Conservation (phyloP, 2,888 invertebrate genomes). For the Drosophila fungiperda region DNA sequence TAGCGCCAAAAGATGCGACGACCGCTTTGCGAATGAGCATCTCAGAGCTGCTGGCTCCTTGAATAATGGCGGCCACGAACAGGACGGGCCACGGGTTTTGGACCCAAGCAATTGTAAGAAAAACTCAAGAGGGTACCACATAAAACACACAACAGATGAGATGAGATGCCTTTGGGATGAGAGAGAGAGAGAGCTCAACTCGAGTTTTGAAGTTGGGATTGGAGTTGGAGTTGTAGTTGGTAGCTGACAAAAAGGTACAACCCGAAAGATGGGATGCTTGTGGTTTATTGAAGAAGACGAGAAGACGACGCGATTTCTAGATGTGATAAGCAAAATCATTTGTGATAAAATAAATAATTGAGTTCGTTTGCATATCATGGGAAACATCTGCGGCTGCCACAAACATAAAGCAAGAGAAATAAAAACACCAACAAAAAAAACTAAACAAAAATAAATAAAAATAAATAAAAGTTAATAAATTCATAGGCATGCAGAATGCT, state of each 20-base stretch:
- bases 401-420: constrained; percentile 34
- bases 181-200: constrained; percentile 31
- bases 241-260: constrained; percentile 67
- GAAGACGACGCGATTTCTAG: constrained; percentile 76
- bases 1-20: constrained; percentile 79
- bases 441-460: constrained; percentile 3
- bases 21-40: constrained; percentile 67
- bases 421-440: constrained; percentile 1
- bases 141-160: constrained; percentile 71
- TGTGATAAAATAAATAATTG: constrained; percentile 84
- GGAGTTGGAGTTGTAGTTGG: constrained; percentile 52
- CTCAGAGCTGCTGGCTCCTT: constrained; percentile 59
- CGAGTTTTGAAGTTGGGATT: constrained; percentile 31
- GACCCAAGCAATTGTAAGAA: constrained; percentile 77
- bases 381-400: constrained; percentile 66
- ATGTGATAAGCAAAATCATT: constrained; percentile 81
- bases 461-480: constrained; percentile 62
- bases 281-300: constrained; percentile 64
- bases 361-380: constrained; percentile 84
- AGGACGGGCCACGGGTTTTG: constrained; percentile 53
- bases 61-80: constrained; percentile 76
- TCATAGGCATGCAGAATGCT: constrained; percentile 56
- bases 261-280: constrained; percentile 33
- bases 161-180: constrained; percentile 42
- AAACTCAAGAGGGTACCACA: constrained; percentile 75